Base-by-base conservation (phyloP, 2,888 invertebrate genomes). In the Papilio demoleus region DNA sequence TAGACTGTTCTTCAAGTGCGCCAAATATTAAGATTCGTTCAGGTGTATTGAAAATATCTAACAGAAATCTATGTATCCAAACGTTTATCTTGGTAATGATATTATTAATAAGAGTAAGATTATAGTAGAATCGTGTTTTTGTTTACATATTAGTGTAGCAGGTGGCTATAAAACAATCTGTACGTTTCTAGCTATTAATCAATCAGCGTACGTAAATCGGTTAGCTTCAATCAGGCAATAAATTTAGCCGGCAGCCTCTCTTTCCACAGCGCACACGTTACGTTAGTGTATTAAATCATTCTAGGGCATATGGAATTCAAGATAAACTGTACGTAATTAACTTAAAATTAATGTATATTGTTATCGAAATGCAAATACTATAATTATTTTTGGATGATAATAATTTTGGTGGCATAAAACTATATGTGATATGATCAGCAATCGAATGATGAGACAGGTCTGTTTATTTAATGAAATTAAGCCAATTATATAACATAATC, bases 191-290 rank as follows among this genome's bases (percentile, higher is more conserved):
- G 71, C 73, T 70, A 77, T 77, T 73, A 73, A 76, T 76, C 76
- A 77, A 76, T 74, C 73, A 69, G 68, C 68, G 50, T 60, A 71
- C 70, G 72, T 72, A 73, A 71, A 72, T 72, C 70, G 73, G 67
- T 73, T 71, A 74, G 73, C 73, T 71, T 70, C 74, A 45, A 71
- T 72, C 70, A 72, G 71, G 65, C 68, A 72, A 72, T 75, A 74
- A 76, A 77, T 72, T 73, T 71, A 47, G 65, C 66, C 67, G 61
- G 65, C 69, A 72, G 70, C 70, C 70, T 70, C 70, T 47, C 70
- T 65, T 70, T 71, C 70, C 72, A 70, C 67, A 63, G 67, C 59
- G 50, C 40, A 9, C 31, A 36, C 19, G 14, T 62, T 40, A 11
- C 27, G 22, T 40, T 40, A 61, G 42, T 24, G 38, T 56, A 31